Evolutionary conservation across 1,140 invertebrate genomes (phyloP).

Genomic region (Amyelois transitella): DNA sequence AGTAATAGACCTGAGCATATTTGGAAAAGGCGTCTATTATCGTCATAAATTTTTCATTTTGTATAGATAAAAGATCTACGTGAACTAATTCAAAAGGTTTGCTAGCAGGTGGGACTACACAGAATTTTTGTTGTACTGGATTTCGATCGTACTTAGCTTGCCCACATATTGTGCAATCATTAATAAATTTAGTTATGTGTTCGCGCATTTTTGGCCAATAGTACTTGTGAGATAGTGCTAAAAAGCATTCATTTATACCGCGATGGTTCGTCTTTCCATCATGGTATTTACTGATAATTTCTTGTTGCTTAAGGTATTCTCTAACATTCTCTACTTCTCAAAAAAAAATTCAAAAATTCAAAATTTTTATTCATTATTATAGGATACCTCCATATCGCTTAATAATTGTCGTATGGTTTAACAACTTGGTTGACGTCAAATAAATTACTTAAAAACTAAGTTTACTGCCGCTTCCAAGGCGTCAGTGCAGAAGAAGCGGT

Average conservation of each 20-base stretch:
- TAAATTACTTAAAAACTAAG: too few species aligned
- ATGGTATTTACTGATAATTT: not conserved
- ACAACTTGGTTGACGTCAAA: too few species aligned
- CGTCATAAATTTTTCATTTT: slow-evolving; percentile 10
- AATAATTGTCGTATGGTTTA: too few species aligned
- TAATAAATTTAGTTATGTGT: slow-evolving; percentile 13
- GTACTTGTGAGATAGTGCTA: slow-evolving; percentile 10
- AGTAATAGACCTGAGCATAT: slow-evolving; percentile 16
- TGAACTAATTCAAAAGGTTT: slow-evolving; percentile 15
- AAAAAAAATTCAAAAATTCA: too few species aligned
- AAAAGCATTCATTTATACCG: slow-evolving; percentile 13
- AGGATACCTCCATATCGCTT: too few species aligned
- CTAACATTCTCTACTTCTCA: not conserved
- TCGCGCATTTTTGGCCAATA: slow-evolving; percentile 23
- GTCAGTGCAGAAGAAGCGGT: too few species aligned
- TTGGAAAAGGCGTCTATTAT: slow-evolving; percentile 16
- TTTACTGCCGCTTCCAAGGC: too few species aligned
- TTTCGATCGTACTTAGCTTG: slow-evolving; percentile 17
- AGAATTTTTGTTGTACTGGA: slow-evolving; percentile 13
- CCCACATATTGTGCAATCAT: slow-evolving; percentile 17
- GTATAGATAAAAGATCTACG: slow-evolving; percentile 9
- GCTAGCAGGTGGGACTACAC: slow-evolving; percentile 15
- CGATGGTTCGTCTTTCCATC: not conserved
- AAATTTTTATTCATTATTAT: too few species aligned
- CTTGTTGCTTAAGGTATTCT: not conserved